Evolutionary conservation across 2,888 invertebrate species (phyloP).

Genomic region (Patella depressa): DNA sequence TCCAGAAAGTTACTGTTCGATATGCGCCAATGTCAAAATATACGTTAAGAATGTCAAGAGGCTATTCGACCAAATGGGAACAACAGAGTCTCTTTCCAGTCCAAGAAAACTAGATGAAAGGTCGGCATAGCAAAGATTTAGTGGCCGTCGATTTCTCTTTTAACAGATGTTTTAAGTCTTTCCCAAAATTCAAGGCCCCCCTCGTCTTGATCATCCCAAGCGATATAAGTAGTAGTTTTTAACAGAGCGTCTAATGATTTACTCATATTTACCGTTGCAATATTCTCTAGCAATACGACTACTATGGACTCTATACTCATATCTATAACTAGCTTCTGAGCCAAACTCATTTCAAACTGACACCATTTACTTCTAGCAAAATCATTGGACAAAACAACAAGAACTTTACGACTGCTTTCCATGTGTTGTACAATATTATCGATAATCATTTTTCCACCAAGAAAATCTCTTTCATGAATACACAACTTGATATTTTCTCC

Average conservation of each 20-base stretch:
- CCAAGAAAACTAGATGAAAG: no score
- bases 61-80: no score
- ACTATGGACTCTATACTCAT: conserved; percentile 77
- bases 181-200: neutral
- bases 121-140: no score
- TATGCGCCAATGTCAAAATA: no score
- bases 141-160: no score
- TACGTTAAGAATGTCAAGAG: no score
- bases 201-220: conserved; percentile 73
- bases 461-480: conserved; percentile 81
- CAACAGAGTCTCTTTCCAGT: no score
- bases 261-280: conserved; percentile 76
- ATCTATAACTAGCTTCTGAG: conserved; percentile 74
- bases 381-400: conserved; percentile 78
- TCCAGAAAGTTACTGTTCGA: no score
- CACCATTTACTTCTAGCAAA: conserved; percentile 82
- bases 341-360: conserved; percentile 81
- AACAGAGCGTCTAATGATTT: conserved; percentile 79
- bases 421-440: conserved; percentile 82
- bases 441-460: conserved; percentile 79
- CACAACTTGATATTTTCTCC: conserved; percentile 73
- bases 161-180: neutral
- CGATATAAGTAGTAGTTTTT: conserved; percentile 80
- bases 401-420: conserved; percentile 78
- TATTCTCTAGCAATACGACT: conserved; percentile 78